Evolutionary conservation across 64 coral and sea anemone species (phyloP).

Genomic region (Pocillopora damicornis): DNA sequence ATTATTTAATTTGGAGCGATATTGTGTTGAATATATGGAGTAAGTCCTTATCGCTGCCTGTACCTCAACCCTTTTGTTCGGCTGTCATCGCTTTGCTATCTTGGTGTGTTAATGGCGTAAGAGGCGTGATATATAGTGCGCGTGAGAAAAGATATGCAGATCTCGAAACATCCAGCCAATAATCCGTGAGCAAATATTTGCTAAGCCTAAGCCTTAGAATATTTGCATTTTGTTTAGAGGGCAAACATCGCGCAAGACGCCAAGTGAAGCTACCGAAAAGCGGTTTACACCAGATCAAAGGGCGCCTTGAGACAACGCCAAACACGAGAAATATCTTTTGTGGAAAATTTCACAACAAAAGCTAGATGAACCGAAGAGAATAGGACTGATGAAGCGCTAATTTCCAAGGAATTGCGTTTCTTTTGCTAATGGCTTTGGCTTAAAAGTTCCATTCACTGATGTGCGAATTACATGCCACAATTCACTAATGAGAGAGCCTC

Average conservation of each 20-base stretch:
- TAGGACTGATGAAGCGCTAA: conserved; percentile 87
- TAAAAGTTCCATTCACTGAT: conserved; percentile 87
- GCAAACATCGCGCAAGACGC: conserved; percentile 45
- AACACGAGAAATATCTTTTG: conserved; percentile 4
- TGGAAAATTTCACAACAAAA: conserved; percentile 43
- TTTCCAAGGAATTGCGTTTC: conserved; percentile 79
- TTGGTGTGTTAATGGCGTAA: conserved; percentile 57
- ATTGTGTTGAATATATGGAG: conserved; percentile 43
- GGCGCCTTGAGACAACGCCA: neutral
- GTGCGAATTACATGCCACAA: conserved; percentile 96
- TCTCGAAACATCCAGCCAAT: conserved; percentile 61
- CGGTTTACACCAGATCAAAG: conserved; percentile 18
- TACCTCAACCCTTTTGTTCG: conserved; percentile 58
- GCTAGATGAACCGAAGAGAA: conserved; percentile 50
- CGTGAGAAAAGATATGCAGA: conserved; percentile 88
- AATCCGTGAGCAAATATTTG: conserved; percentile 81
- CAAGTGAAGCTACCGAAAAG: conserved; percentile 5
- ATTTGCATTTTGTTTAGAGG: conserved; percentile 66
- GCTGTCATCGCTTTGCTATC: conserved; percentile 71
- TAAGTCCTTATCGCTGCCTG: conserved; percentile 40
- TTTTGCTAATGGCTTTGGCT: conserved; percentile 83
- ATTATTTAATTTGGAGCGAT: conserved; percentile 78
- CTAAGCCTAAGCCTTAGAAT: conserved; percentile 54
- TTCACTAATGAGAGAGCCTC: conserved; percentile 81
- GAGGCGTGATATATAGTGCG: conserved; percentile 61